Evolutionary conservation across 2,113 vertebrate genomes (phyloP).

Genomic region (Ptyas mucosa): DNA sequence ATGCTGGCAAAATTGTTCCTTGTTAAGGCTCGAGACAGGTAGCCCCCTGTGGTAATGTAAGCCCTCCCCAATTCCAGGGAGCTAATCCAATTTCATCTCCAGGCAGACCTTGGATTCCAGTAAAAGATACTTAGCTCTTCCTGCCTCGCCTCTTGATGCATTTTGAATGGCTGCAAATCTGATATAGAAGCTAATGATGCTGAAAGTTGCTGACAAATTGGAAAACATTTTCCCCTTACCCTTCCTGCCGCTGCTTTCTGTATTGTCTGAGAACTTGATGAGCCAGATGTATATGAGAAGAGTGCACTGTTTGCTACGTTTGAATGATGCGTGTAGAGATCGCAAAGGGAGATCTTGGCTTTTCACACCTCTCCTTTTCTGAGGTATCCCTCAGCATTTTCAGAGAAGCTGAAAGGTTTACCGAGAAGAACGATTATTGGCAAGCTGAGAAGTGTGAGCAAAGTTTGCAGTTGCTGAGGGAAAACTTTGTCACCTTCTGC

Average conservation of each 20-base stretch:
- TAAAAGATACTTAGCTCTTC: conserved; percentile 69
- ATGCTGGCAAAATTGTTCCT: conserved; percentile 70
- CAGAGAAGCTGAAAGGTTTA: conserved; percentile 47
- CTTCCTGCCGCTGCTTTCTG: conserved; percentile 17
- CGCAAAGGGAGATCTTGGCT: conserved; percentile 45
- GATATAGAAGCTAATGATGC: conserved; percentile 70
- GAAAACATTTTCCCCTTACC: conserved; percentile 57
- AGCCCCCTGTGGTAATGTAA: conserved; percentile 69
- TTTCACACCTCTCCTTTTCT: conserved; percentile 40
- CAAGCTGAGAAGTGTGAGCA: conserved; percentile 44
- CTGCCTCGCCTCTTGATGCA: conserved; percentile 65
- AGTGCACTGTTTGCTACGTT: conserved; percentile 36
- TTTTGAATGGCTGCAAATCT: conserved; percentile 73
- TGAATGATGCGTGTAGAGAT: conserved; percentile 16
- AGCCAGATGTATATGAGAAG: conserved; percentile 47
- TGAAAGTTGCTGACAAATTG: conserved; percentile 71
- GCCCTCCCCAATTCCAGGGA: conserved; percentile 61
- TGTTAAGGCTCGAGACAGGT: conserved; percentile 72
- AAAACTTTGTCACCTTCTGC: conserved; percentile 52
- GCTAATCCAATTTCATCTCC: conserved; percentile 71
- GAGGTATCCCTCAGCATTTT: conserved; percentile 13
- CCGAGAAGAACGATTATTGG: conserved; percentile 47
- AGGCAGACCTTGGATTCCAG: conserved; percentile 69
- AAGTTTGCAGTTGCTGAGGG: conserved; percentile 55
- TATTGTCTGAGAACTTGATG: conserved; percentile 51